These are phyloP conservation scores for Drosophila serrata DNA, from an alignment of 1,140 invertebrate species.

Conservation along the genomic window DNA sequence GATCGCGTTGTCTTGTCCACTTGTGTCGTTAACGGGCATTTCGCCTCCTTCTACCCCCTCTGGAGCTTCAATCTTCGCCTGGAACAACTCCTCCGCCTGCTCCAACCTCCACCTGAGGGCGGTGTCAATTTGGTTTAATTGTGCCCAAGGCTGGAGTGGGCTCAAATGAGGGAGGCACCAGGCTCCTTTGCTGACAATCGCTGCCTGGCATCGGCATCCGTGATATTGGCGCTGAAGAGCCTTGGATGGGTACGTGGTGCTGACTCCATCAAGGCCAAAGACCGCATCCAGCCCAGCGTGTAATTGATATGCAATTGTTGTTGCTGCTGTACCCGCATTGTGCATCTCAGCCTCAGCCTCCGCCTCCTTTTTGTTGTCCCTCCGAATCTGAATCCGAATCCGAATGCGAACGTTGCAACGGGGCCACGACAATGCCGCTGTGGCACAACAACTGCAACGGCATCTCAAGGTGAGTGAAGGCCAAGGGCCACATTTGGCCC, in stretches of 20 bases:
- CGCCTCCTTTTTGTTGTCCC: conserved; percentile 29
- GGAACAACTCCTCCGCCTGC: conserved; percentile 3
- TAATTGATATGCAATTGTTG: conserved; percentile 62
- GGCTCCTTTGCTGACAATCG: conserved; percentile 17
- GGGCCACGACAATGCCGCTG: conserved; percentile 34
- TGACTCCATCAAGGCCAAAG: conserved; percentile 53
- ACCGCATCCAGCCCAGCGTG: conserved; percentile 46
- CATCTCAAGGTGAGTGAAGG: conserved; percentile 85
- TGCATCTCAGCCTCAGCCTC: conserved; percentile 12
- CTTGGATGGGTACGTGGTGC: conserved; percentile 33
- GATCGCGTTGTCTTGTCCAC: conserved; percentile 51
- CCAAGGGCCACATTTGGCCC: conserved; percentile 82
- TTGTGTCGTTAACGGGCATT: conserved; percentile 59
- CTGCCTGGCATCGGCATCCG: conserved; percentile 52
- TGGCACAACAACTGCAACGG: conserved; percentile 50
- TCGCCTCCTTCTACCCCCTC: conserved; percentile 6
- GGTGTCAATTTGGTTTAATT: conserved; percentile 78
- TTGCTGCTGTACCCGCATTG: conserved; percentile 36
- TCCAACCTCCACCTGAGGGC: conserved; percentile 18
- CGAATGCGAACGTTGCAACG: conserved; percentile 36
- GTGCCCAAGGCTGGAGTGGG: conserved; percentile 49
- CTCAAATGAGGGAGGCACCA: conserved; percentile 24
- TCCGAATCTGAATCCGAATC: background rate
- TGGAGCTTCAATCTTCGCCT: background rate
- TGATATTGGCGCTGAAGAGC: conserved; percentile 37